Percentiles rank a stretch among this genome's conserved stretches.
phyloP scores from a whole-genome alignment of 2,113 vertebrate genomes.

The Cepphus grylle region DNA sequence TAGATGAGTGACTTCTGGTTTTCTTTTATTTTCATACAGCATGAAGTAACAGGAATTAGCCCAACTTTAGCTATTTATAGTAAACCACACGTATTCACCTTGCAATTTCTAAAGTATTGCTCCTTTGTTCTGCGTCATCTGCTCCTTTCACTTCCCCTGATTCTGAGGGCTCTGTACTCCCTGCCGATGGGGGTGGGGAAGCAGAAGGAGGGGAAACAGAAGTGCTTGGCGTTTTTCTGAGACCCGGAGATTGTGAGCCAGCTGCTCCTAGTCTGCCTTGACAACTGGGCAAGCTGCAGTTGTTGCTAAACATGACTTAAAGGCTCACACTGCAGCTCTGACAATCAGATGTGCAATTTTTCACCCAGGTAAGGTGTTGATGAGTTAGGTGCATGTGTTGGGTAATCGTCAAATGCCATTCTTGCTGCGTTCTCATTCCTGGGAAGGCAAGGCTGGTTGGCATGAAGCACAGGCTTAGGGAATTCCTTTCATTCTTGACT shows the following conservation, averaged over 20 bases:
- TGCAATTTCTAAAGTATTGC: neutral
- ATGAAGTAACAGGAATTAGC: constrained; percentile 30
- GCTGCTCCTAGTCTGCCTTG: constrained; percentile 40
- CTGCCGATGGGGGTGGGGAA: neutral
- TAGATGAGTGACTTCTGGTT: neutral
- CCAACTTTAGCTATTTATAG: constrained; percentile 3
- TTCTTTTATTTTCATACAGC: neutral
- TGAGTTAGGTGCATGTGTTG: neutral
- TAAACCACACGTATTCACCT: neutral
- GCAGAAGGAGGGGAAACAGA: neutral
- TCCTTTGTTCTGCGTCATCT: neutral
- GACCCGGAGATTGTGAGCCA: neutral
- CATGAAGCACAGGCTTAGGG: constrained; percentile 36
- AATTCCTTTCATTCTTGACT: constrained; percentile 79
- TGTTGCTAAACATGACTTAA: neutral
- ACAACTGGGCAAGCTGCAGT: constrained; percentile 3
- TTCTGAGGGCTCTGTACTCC: neutral
- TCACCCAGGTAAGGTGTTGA: constrained; percentile 21
- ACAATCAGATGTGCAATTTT: constrained; percentile 5
- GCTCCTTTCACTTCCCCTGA: neutral
- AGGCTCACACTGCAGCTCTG: neutral
- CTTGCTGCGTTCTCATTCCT: neutral
- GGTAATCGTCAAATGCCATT: constrained; percentile 23
- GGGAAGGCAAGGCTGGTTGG: constrained; percentile 46
- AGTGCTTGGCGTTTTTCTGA: constrained; percentile 20